Evolutionary conservation across 2,113 vertebrate genomes (phyloP).

Genomic region (Bolborhynchus lineola): DNA sequence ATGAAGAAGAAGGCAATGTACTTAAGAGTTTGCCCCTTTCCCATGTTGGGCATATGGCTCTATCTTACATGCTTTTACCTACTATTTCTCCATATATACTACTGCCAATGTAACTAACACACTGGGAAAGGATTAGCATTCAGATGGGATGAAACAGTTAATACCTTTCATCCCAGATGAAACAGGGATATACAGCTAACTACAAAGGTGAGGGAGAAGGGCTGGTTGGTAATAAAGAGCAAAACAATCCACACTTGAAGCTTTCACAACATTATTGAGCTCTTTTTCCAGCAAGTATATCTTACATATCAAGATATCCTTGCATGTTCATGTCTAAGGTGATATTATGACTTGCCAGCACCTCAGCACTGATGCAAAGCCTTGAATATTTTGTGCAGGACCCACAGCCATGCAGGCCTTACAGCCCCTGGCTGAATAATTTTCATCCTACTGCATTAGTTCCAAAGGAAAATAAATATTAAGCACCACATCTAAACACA

Average conservation of each 20-base stretch:
- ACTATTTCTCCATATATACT: not conserved
- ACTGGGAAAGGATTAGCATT: not conserved
- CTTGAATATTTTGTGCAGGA: not conserved
- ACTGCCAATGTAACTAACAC: not conserved
- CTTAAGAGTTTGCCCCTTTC: not conserved
- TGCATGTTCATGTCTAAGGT: not conserved
- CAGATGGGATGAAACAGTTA: not conserved
- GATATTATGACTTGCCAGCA: not conserved
- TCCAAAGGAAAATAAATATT: not conserved
- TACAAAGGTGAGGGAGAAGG: not conserved
- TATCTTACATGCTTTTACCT: not conserved
- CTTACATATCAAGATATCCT: not conserved
- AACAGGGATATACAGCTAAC: not conserved
- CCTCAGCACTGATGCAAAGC: not conserved
- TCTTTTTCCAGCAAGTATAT: not conserved
- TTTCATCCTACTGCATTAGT: not conserved
- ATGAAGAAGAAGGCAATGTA: not conserved
- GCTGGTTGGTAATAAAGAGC: not conserved
- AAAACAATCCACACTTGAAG: not conserved
- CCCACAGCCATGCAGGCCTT: not conserved
- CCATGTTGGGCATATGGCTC: not conserved
- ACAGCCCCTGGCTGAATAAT: not conserved
- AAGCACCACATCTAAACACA: not conserved
- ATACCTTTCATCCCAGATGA: not conserved
- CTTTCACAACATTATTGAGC: not conserved